Evolutionary conservation across 2,888 invertebrate species (phyloP).

Genomic region (Stenotaenia linearis): DNA sequence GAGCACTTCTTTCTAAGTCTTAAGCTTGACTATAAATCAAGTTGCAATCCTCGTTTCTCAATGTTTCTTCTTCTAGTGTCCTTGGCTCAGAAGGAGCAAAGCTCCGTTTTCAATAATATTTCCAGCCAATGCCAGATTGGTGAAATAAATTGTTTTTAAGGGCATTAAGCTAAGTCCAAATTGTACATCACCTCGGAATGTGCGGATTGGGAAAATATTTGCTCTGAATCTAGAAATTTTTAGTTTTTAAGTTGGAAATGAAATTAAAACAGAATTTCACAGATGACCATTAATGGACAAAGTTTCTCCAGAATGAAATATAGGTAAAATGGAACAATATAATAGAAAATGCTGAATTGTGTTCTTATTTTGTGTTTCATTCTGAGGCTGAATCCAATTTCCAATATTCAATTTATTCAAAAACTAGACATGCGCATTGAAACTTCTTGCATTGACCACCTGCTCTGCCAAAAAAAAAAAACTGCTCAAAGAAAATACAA

Average conservation of each 20-base stretch:
- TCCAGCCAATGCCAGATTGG: background rate
- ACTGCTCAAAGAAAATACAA: background rate
- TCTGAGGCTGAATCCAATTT: background rate
- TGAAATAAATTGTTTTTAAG: conserved; percentile 19
- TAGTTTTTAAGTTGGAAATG: background rate
- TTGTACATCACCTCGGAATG: background rate
- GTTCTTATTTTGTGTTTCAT: background rate
- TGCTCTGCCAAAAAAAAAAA: background rate
- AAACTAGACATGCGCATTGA: background rate
- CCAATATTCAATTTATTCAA: background rate
- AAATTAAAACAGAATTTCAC: too few species aligned
- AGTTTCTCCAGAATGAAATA: too few species aligned
- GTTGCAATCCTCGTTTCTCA: conserved; percentile 14
- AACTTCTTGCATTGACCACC: background rate
- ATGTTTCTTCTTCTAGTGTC: conserved; percentile 2
- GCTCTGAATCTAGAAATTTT: too few species aligned
- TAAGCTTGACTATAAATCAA: conserved; percentile 26
- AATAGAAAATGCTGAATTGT: background rate
- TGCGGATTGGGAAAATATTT: too few species aligned
- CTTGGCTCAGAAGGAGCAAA: background rate
- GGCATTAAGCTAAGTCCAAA: conserved; percentile 10
- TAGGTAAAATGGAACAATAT: background rate
- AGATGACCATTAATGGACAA: too few species aligned
- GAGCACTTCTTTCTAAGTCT: conserved; percentile 26
- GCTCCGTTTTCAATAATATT: conserved; percentile 13